These are phyloP conservation scores for Phacellophora camtschatica DNA, from an alignment of 30 jellyfish, hydroid and myxozoan species.

Conservation along the genomic window DNA sequence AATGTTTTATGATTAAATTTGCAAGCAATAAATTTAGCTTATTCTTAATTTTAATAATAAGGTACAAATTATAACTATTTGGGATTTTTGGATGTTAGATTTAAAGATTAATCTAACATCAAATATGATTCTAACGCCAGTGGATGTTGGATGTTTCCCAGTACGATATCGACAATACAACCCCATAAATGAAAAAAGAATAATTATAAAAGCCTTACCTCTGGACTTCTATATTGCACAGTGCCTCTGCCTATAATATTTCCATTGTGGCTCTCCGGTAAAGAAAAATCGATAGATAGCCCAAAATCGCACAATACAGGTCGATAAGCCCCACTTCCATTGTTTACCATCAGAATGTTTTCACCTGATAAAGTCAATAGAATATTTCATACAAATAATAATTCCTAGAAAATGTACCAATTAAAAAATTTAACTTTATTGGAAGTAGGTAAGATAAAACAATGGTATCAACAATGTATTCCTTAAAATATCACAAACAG, in stretches of 20 bases:
- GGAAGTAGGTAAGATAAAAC: neutral
- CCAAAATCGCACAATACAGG: conserved; percentile 54
- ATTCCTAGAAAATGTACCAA: neutral
- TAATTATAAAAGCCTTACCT: neutral
- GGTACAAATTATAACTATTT: too few relatives aligned
- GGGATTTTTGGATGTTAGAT: too few relatives aligned
- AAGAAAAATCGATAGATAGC: neutral
- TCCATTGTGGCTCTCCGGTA: neutral
- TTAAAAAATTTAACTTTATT: neutral
- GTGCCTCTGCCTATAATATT: conserved; percentile 24
- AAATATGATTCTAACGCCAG: too few relatives aligned
- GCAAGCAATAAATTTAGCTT: too few relatives aligned
- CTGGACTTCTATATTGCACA: conserved; percentile 29
- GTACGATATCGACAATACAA: neutral
- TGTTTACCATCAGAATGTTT: conserved; percentile 14
- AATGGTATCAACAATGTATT: too few relatives aligned
- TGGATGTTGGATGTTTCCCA: neutral
- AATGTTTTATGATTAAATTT: too few relatives aligned
- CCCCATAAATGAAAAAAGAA: neutral
- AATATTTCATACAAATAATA: neutral
- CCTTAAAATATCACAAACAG: too few relatives aligned
- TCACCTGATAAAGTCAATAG: conserved; percentile 5
- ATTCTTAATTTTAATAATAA: too few relatives aligned
- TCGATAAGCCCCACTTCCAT: conserved; percentile 7
- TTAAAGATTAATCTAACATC: too few relatives aligned